Percentiles rank a stretch among this genome's conserved stretches.
phyloP scores from a whole-genome alignment of 2,113 vertebrate species.

The Rhizomys pruinosus region DNA sequence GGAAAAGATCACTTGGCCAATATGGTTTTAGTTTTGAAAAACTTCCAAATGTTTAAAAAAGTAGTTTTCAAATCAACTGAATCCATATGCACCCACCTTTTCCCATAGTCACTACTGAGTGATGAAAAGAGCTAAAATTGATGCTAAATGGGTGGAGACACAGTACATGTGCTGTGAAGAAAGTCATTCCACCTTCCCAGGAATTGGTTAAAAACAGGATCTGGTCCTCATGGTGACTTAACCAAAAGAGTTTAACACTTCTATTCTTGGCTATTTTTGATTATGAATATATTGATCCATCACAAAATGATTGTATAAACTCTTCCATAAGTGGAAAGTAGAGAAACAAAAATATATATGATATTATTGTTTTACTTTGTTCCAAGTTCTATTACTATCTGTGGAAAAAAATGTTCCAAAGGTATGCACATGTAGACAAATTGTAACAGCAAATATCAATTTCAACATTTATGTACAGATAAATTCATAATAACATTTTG shows the following conservation, averaged over 20 bases:
- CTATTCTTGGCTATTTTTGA: conserved; percentile 59
- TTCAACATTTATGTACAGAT: conserved; percentile 3
- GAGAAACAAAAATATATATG: conserved; percentile 54
- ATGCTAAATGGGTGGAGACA: conserved; percentile 37
- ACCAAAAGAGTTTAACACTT: conserved; percentile 59
- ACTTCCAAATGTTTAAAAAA: conserved; percentile 67
- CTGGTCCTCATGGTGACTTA: conserved; percentile 55
- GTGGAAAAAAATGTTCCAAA: conserved; percentile 31
- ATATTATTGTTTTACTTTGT: conserved; percentile 15
- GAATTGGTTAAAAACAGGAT: conserved; percentile 56
- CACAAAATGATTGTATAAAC: conserved; percentile 52
- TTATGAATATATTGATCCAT: conserved; percentile 65
- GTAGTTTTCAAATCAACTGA: conserved; percentile 62
- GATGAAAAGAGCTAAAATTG: conserved; percentile 49
- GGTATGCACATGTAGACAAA: conserved; percentile 14
- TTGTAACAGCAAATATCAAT: conserved; percentile 52
- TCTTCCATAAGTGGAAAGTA: conserved; percentile 62
- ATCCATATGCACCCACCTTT: conserved; percentile 66
- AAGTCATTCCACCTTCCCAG: conserved; percentile 28
- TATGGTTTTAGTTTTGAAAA: conserved; percentile 73
- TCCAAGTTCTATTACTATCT: conserved; percentile 39
- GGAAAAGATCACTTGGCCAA: conserved; percentile 64
- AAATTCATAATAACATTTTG: conserved; percentile 19
- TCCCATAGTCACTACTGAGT: conserved; percentile 35
- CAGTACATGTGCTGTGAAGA: conserved; percentile 44